Conservation (phyloP, 2,113 vertebrate genomes). For the Pleuronectes platessa region DNA sequence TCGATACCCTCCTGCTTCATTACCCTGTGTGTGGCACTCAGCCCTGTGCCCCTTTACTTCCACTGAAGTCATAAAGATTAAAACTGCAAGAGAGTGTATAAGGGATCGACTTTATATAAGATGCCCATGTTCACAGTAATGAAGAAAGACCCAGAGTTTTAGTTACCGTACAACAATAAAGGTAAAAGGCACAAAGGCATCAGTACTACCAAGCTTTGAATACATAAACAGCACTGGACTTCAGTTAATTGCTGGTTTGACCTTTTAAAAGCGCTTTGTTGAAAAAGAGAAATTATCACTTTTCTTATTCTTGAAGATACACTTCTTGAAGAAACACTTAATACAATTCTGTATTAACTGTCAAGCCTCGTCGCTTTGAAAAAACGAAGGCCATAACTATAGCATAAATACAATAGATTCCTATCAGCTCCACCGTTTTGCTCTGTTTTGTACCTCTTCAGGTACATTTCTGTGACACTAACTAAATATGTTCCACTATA, state of each 20-base stretch:
- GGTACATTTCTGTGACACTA: no score
- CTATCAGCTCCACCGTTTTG: no score
- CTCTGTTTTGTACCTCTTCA: no score
- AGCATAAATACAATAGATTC: no score
- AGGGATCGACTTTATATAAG: not conserved
- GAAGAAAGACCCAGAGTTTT: not conserved
- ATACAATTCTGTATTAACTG: no score
- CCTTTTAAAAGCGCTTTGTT: not conserved
- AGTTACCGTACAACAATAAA: not conserved
- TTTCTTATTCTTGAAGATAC: not conserved
- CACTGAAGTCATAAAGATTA: not conserved
- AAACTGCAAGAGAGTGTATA: not conserved
- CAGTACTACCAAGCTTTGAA: not conserved
- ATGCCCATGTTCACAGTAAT: not conserved
- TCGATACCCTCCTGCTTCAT: not conserved
- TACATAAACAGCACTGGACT: not conserved
- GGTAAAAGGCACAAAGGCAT: not conserved
- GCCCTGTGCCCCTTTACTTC: not conserved
- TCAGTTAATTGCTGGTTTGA: no score
- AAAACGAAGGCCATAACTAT: no score
- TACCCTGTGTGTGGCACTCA: no score
- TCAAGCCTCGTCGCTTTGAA: no score
- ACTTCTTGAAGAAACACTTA: no score
- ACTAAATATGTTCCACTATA: no score
- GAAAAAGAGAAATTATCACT: not conserved